phyloP scores from a whole-genome alignment of 2,888 invertebrate genomes.

The Ramazzottius varieornatus region DNA sequence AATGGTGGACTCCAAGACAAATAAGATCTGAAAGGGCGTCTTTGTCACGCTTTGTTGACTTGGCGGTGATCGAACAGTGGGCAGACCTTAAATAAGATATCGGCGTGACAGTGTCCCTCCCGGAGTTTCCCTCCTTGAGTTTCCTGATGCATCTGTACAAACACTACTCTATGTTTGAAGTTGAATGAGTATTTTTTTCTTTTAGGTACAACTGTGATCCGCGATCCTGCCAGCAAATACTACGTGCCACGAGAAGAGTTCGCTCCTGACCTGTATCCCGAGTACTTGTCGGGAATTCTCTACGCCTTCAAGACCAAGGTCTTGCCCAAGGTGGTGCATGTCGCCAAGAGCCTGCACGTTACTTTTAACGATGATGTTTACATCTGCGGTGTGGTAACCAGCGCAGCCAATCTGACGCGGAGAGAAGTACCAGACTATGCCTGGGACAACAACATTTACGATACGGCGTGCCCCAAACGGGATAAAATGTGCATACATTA shows the following conservation, averaged over 20 bases:
- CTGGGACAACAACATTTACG: neutral
- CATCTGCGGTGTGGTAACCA: neutral
- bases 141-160: too few species aligned
- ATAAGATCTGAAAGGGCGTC: too few species aligned
- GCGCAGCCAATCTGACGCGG: neutral
- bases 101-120: too few species aligned
- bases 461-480: neutral
- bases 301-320: neutral
- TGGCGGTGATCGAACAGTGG: too few species aligned
- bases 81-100: too few species aligned
- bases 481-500: constrained; percentile 3
- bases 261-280: neutral
- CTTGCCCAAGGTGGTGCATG: neutral
- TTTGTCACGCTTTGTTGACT: too few species aligned
- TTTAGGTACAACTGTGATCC: neutral
- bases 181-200: too few species aligned
- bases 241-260: neutral
- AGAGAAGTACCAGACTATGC: constrained; percentile 1
- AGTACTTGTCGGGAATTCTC: neutral
- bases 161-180: too few species aligned
- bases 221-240: neutral
- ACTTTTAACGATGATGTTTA: constrained; percentile 1
- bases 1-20: too few species aligned
- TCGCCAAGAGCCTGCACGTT: neutral
- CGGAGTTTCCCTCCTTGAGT: too few species aligned